Evolutionary conservation across 1,140 invertebrate genomes (phyloP).

Genomic region (Akabosia matsudoensis): DNA sequence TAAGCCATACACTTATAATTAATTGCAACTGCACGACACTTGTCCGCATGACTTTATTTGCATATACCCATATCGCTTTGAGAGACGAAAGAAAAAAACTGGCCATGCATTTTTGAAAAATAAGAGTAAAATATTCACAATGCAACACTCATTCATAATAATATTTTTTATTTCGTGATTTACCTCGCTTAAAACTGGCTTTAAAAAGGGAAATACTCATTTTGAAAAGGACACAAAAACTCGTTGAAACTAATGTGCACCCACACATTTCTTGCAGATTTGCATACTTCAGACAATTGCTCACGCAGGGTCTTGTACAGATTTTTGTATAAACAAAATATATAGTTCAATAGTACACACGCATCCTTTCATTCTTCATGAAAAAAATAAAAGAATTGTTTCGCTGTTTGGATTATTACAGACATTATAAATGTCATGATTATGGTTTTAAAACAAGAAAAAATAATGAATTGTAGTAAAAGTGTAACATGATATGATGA

Average conservation of each 20-base stretch:
- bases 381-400: conserved; percentile 4
- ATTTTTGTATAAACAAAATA: neutral
- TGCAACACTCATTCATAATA: neutral
- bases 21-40: conserved; percentile 4
- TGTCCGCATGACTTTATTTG: neutral
- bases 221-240: too few species aligned
- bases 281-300: neutral
- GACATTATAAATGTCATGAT: neutral
- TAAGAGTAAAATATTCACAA: too few species aligned
- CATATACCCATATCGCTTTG: neutral
- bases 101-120: too few species aligned
- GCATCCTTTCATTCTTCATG: conserved; percentile 12
- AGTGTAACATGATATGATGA: too few species aligned
- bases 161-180: too few species aligned
- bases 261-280: too few species aligned
- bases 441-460: too few species aligned
- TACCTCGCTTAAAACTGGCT: too few species aligned
- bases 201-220: too few species aligned
- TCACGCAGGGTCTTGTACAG: neutral
- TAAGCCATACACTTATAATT: neutral
- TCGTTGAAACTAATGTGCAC: too few species aligned
- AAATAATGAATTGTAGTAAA: too few species aligned
- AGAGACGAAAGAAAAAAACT: neutral
- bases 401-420: neutral
- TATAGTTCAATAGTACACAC: conserved; percentile 20